Percentiles rank a stretch among this genome's conserved stretches.
These are phyloP conservation scores for Chrosomus eos DNA, from an alignment of 2,797 vertebrate genomes.

Conservation along the genomic window DNA sequence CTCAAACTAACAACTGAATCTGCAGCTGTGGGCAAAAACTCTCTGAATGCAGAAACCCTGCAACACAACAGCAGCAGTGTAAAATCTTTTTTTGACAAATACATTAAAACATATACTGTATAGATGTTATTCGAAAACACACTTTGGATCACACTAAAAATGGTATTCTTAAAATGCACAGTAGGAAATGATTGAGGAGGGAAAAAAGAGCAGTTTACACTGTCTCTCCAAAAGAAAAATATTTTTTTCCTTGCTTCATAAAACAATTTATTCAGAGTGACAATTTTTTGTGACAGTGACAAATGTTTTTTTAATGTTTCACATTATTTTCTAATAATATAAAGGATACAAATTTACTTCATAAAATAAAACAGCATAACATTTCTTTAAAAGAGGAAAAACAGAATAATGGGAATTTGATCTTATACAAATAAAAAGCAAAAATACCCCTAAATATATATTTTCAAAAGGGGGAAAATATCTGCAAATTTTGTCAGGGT, in stretches of 20 bases:
- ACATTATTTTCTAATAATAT: constrained; percentile 11
- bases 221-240: not conserved
- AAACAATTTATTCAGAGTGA: not conserved
- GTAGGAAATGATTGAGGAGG: too few relatives aligned
- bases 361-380: not conserved
- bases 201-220: not conserved
- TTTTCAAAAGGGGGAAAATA: not conserved
- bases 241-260: not conserved
- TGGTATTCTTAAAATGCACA: not conserved
- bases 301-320: not conserved
- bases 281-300: not conserved
- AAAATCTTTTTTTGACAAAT: not conserved
- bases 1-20: constrained; percentile 25
- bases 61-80: not conserved
- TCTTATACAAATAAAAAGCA: not conserved
- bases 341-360: not conserved
- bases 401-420: not conserved
- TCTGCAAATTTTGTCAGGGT: not conserved
- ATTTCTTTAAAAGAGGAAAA: not conserved
- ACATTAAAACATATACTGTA: not conserved
- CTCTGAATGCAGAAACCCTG: not conserved
- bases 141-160: not conserved
- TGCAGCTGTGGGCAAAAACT: not conserved
- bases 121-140: not conserved
- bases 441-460: not conserved